Evolutionary conservation across 2,888 invertebrate genomes (phyloP), one percentile per base, ranked within the genome.

Genomic region (Cryptocephalus moraei): DNA sequence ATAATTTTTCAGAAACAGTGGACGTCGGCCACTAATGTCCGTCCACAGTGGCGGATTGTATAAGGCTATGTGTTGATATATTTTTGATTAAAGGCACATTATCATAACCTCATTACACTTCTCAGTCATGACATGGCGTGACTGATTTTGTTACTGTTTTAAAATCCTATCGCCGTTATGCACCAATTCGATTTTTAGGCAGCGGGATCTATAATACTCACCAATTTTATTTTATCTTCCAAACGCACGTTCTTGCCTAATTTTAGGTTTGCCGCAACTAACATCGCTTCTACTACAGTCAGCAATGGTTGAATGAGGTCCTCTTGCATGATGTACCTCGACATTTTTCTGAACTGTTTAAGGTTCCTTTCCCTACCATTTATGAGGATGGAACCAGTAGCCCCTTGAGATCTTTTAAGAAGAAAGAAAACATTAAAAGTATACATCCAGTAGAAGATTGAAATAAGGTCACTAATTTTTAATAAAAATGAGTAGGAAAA

Each of bases 321-420:
- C 54, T 91, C 82, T 71, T 96, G 96, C 93, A 95, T 94, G 58
- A 96, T 96, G 73, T 95, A 95, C 45, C 93, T 82, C 0, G 93
- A 91, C 72, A 91, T 77, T 72, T 90, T 91, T 40, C 88, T 78
- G 71, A 95, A 95, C 55, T 81, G 75, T 22, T 81, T 77, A 48
- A 89, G 73, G 62, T 92, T 80, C 10, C 93, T 75, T 0, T 81
- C 78, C 56, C 80, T 76, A 0, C 87, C 88, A 68, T 94, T 94
- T 11, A 91, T 80, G 48, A 78, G 75, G 40, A 95, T 81, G 11
- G 79, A 73, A 0, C 94, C 95, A 1, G 79, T 77, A 0, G 85
- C 79, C 32, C 79, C 80, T 8, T 74, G 69, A 43, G 79, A 77
- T 66, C 90, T 90, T 67, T 22, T 58, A 56, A 22, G 33, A 10